A percentile compares a stretch with the other conserved stretches of the same genome.
phyloP scores from a whole-genome alignment of 2,113 vertebrate genomes.

The Sclerurus mexicanus region DNA sequence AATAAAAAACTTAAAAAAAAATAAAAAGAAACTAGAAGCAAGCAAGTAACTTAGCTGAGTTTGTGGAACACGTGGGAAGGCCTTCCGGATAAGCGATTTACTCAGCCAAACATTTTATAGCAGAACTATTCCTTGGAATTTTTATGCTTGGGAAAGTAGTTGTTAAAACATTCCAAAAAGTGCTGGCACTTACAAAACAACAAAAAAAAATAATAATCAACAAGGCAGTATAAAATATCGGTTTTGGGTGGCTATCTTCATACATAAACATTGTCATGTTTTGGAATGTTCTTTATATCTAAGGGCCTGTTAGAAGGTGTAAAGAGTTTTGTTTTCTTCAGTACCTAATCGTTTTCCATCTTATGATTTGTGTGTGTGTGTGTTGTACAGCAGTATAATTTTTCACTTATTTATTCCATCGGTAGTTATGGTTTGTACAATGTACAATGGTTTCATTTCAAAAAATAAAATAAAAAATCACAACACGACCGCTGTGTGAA shows the following conservation, averaged over 20 bases:
- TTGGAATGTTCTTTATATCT: slow-evolving; percentile 74
- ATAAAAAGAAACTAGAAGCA: neutral
- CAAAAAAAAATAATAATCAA: slow-evolving; percentile 9
- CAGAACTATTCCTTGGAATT: slow-evolving; percentile 68
- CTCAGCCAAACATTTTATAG: slow-evolving; percentile 70
- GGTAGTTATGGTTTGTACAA: slow-evolving; percentile 97
- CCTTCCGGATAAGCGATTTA: slow-evolving; percentile 55
- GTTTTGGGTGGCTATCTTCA: slow-evolving; percentile 68
- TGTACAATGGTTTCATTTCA: slow-evolving; percentile 88
- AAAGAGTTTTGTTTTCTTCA: slow-evolving; percentile 70
- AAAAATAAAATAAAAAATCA: slow-evolving; percentile 80
- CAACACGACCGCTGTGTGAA: slow-evolving; percentile 51
- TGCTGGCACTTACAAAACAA: slow-evolving; percentile 76
- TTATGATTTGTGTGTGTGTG: slow-evolving; percentile 81
- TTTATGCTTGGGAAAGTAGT: slow-evolving; percentile 68
- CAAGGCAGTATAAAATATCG: slow-evolving; percentile 54
- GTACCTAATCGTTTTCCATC: slow-evolving; percentile 78
- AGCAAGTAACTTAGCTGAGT: slow-evolving; percentile 59
- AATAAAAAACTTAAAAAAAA: neutral
- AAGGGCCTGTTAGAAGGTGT: slow-evolving; percentile 78
- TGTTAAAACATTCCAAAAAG: slow-evolving; percentile 79
- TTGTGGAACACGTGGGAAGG: slow-evolving; percentile 45
- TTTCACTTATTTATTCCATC: slow-evolving; percentile 99
- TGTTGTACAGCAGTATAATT: slow-evolving; percentile 92
- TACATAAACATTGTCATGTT: slow-evolving; percentile 60